Evolutionary conservation across 1,140 invertebrate genomes (phyloP).

Genomic region (Formica selysi): DNA sequence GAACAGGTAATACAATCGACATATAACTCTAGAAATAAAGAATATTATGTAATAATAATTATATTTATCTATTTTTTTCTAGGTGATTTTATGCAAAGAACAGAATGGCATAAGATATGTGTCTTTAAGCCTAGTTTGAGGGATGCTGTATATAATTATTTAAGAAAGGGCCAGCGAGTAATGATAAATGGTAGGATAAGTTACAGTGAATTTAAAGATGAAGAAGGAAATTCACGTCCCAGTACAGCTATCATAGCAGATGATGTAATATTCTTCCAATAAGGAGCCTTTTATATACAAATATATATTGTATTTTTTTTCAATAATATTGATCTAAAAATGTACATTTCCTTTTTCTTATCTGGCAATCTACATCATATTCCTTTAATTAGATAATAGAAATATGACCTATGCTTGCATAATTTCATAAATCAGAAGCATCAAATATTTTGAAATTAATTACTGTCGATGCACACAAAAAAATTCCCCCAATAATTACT

Average conservation of each 20-base stretch:
- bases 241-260: constrained; percentile 95
- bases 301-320: constrained; percentile 6
- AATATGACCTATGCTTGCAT: background rate
- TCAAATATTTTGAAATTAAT: constrained; percentile 18
- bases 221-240: constrained; percentile 90
- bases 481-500: background rate
- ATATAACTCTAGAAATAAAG: background rate
- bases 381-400: background rate
- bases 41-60: background rate
- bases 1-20: constrained; percentile 82
- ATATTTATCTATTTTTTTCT: constrained; percentile 79
- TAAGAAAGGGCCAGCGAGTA: constrained; percentile 95
- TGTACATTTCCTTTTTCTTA: background rate
- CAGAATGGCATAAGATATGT: constrained; percentile 96
- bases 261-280: constrained; percentile 93
- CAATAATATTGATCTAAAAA: constrained; percentile 23
- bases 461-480: no score
- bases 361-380: background rate
- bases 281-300: background rate
- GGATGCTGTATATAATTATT: constrained; percentile 91
- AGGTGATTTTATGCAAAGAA: constrained; percentile 93
- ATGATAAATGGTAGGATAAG: constrained; percentile 93
- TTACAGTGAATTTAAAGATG: constrained; percentile 95
- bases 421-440: constrained; percentile 14
- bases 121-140: constrained; percentile 94